Base-by-base conservation (phyloP, 2,888 invertebrate genomes). In the Tanaodytes sp. region DNA sequence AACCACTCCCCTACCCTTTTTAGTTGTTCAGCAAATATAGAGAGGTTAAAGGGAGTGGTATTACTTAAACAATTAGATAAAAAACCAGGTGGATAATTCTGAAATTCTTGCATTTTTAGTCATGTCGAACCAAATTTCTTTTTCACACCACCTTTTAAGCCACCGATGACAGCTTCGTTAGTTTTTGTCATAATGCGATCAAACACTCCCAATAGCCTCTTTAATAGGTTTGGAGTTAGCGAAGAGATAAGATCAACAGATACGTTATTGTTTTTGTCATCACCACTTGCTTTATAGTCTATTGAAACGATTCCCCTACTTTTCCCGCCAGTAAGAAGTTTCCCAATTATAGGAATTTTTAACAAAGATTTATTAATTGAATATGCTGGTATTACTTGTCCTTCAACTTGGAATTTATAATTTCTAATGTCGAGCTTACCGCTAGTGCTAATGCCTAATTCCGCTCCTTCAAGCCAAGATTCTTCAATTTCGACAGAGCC, bases 381-480 rank as follows among this genome's bases (percentile, higher is more conserved):
- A 40, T 52, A 52, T 52, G 52, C 52, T 39, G 52, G 52, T 52
- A 52, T 52, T 52, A 52, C 52, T 12, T 52, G 52, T 52, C 52
- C 52, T 52, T 52, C 52, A 52, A 52, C 52, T 52, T 51, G 51
- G 51, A 51, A 51, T 51, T 36, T 51, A 36, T 36, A 51, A 51
- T 36, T 40, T 40, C 40, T 43, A 55, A 55, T 55, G 37, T 57
- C 57, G 46, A 57, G 57, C 57, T 46, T 57, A 57, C 57, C 57
- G 39, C 57, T 46, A 57, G 57, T 57, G 57, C 57, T 57, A 57
- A 57, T 57, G 37, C 57, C 57, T 46, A 57, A 57, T 46, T 57
- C 57, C 46, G 57, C 45, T 15, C 57, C 57, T 46, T 57, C 57
- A 57, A 57, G 57, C 57, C 57, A 57, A 57, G 57, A 46, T 46